A percentile compares a stretch with the other conserved stretches of the same genome.
Conservation (phyloP, 2,113 vertebrate species). For the Macaca nemestrina region DNA sequence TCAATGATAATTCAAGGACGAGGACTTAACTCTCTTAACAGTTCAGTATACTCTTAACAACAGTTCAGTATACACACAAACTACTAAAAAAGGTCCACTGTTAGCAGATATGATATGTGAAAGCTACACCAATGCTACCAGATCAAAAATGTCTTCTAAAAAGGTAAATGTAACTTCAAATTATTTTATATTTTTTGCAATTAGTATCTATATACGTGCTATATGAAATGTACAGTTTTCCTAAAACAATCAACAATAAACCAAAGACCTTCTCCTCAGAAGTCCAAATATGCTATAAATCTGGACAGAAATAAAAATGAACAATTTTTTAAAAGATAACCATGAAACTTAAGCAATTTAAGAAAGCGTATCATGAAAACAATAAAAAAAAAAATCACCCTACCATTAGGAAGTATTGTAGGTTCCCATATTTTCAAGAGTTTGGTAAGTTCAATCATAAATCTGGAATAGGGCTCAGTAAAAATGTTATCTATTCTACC, state of each 20-base stretch:
- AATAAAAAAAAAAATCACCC: slow-evolving; percentile 69
- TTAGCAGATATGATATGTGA: not conserved
- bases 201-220: not conserved
- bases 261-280: slow-evolving; percentile 37
- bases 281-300: slow-evolving; percentile 22
- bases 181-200: not conserved
- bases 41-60: not conserved
- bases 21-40: not conserved
- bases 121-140: not conserved
- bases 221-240: not conserved
- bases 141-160: slow-evolving; percentile 15
- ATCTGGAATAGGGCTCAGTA: slow-evolving; percentile 96
- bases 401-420: slow-evolving; percentile 93
- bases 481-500: slow-evolving; percentile 99
- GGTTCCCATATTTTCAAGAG: slow-evolving; percentile 94
- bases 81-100: not conserved
- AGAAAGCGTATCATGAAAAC: slow-evolving; percentile 61
- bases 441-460: slow-evolving; percentile 94
- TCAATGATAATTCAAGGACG: not conserved
- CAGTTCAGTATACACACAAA: not conserved
- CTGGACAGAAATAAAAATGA: slow-evolving; percentile 41
- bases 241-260: slow-evolving; percentile 46
- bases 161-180: slow-evolving; percentile 1
- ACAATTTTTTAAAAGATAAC: not conserved
- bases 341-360: slow-evolving; percentile 55